Percentiles rank a stretch among this genome's conserved stretches.
These are phyloP conservation scores for Crocidura indochinensis DNA, from an alignment of 2,797 vertebrate genomes.

Conservation along the genomic window DNA sequence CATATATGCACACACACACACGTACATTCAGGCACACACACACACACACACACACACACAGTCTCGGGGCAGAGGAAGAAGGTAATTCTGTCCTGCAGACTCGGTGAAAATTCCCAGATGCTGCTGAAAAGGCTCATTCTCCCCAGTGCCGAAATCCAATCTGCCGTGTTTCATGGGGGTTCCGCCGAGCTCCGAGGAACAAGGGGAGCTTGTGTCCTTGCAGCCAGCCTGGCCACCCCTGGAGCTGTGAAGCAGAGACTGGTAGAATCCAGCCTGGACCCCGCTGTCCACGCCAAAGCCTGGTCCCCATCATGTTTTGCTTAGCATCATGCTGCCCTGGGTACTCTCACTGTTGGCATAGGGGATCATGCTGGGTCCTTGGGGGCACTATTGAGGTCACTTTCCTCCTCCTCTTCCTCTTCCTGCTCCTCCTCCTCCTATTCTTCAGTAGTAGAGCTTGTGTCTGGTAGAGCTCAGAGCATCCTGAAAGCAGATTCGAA, in stretches of 20 bases:
- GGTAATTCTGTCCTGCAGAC: conserved; percentile 68
- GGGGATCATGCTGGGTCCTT: not conserved
- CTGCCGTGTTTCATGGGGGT: conserved; percentile 89
- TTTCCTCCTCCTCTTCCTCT: not conserved
- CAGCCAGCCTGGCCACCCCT: conserved; percentile 58
- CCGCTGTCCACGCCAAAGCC: not conserved
- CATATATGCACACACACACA: not conserved
- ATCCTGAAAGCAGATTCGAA: no score
- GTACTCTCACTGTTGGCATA: no score
- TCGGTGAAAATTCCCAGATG: no score
- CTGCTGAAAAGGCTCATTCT: conserved; percentile 90
- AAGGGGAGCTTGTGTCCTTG: conserved; percentile 88
- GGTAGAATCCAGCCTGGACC: not conserved
- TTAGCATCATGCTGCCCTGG: no score
- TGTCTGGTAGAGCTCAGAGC: no score
- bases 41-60: not conserved
- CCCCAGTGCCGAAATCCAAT: conserved; percentile 88
- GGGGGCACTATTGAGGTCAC: not conserved
- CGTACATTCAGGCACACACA: no score
- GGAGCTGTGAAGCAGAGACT: conserved; percentile 74
- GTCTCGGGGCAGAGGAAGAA: conserved; percentile 48
- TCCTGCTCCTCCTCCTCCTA: no score
- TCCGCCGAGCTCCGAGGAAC: conserved; percentile 85
- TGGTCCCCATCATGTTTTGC: not conserved
- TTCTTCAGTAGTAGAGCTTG: no score